Evolutionary conservation across 35 echinoderm and acorn worm genomes (phyloP).

Genomic region (Apostichopus californicus): DNA sequence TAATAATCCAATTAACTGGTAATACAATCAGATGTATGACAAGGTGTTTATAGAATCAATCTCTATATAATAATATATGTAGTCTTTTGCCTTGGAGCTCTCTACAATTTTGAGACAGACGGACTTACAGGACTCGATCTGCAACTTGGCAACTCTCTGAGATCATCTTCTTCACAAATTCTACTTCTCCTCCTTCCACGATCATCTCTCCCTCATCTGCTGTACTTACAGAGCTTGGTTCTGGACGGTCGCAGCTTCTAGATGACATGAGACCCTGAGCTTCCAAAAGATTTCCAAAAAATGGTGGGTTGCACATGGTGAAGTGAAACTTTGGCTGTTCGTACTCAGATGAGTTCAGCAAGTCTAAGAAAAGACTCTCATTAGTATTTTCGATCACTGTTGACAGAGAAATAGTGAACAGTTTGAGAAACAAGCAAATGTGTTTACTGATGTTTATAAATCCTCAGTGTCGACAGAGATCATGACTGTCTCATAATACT

Average conservation of each 20-base stretch:
- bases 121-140: conserved; percentile 86
- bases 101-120: no score
- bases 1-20: no score
- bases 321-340: conserved; percentile 66
- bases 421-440: no score
- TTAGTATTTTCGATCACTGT: conserved; percentile 67
- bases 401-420: not conserved
- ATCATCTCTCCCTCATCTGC: conserved; percentile 91
- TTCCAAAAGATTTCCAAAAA: conserved; percentile 92
- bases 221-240: conserved; percentile 91
- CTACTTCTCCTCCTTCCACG: conserved; percentile 90
- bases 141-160: conserved; percentile 76
- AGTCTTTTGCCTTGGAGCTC: no score
- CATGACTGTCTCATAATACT: no score
- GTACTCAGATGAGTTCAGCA: conserved; percentile 46
- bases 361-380: conserved; percentile 61
- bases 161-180: conserved; percentile 91
- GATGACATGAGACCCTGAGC: conserved; percentile 91
- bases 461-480: no score
- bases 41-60: no score
- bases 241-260: conserved; percentile 59
- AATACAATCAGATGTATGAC: no score
- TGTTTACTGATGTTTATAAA: no score
- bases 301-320: conserved; percentile 98
- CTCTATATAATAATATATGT: no score